A percentile compares a stretch with the other conserved stretches of the same genome.
These are phyloP conservation scores for Chironex yamaguchii DNA, from an alignment of 30 jellyfish, hydroid and myxozoan genomes.

Conservation along the genomic window DNA sequence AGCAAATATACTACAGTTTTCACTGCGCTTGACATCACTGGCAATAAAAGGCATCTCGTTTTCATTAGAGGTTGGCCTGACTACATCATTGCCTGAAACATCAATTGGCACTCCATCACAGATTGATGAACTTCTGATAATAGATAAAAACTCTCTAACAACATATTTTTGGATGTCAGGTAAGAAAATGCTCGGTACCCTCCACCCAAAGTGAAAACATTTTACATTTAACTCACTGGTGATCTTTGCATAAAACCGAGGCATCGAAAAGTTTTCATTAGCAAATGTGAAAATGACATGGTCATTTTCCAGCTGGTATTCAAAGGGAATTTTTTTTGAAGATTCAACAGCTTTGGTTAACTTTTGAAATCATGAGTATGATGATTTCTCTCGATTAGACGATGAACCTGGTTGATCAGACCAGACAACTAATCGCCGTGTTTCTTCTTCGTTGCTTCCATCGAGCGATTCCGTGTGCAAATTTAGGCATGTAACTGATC, in stretches of 20 bases:
- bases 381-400: conserved; percentile 4
- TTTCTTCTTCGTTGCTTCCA: conserved; percentile 13
- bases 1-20: too few relatives aligned
- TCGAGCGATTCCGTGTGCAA: conserved; percentile 36
- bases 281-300: conserved; percentile 27
- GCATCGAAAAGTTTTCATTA: too few relatives aligned
- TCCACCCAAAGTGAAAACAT: conserved; percentile 4
- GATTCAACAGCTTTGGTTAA: conserved; percentile 29
- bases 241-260: too few relatives aligned
- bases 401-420: neutral
- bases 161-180: too few relatives aligned
- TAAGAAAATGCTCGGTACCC: too few relatives aligned
- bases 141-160: too few relatives aligned
- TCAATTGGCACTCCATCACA: too few relatives aligned
- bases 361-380: conserved; percentile 24
- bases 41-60: too few relatives aligned
- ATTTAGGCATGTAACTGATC: conserved; percentile 44
- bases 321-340: neutral
- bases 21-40: too few relatives aligned
- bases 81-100: too few relatives aligned
- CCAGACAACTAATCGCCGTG: conserved; percentile 11
- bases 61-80: too few relatives aligned
- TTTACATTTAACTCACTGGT: neutral
- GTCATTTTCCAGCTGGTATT: neutral
- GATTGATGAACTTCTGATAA: too few relatives aligned